phyloP scores from a whole-genome alignment of 2,113 vertebrate species.

The Dinomys branickii region DNA sequence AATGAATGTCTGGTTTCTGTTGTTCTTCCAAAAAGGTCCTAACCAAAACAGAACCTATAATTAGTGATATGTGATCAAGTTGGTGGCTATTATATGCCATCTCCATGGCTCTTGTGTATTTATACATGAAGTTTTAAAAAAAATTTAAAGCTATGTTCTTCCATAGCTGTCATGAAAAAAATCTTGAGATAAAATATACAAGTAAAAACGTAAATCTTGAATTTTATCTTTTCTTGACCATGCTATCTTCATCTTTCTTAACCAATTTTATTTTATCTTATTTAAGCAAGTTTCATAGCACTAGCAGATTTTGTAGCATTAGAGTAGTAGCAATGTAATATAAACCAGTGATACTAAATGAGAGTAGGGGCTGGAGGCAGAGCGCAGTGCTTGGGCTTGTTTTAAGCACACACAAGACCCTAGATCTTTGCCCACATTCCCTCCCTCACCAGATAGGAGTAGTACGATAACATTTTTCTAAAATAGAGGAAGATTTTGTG shows the following conservation, averaged over 20 bases:
- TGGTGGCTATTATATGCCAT: neutral
- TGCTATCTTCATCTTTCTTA: neutral
- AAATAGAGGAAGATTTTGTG: neutral
- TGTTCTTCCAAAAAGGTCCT: neutral
- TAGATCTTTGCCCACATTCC: fast-evolving
- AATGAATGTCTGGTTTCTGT: neutral
- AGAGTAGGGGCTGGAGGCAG: neutral
- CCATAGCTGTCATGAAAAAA: neutral
- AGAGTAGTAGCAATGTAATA: neutral
- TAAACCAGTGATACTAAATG: neutral
- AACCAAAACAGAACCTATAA: neutral
- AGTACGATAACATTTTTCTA: neutral
- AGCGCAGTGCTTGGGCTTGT: neutral
- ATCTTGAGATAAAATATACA: neutral
- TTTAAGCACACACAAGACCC: neutral
- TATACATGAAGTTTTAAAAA: neutral
- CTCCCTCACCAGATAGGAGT: neutral
- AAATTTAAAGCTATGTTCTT: neutral
- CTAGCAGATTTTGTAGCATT: neutral
- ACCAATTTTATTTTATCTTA: conserved; percentile 8
- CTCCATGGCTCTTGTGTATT: neutral
- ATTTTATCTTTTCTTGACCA: neutral
- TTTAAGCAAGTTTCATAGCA: neutral
- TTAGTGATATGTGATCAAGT: neutral
- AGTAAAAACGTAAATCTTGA: neutral